Conservation (phyloP, 2,797 vertebrate species). For the Phataginus tricuspis region DNA sequence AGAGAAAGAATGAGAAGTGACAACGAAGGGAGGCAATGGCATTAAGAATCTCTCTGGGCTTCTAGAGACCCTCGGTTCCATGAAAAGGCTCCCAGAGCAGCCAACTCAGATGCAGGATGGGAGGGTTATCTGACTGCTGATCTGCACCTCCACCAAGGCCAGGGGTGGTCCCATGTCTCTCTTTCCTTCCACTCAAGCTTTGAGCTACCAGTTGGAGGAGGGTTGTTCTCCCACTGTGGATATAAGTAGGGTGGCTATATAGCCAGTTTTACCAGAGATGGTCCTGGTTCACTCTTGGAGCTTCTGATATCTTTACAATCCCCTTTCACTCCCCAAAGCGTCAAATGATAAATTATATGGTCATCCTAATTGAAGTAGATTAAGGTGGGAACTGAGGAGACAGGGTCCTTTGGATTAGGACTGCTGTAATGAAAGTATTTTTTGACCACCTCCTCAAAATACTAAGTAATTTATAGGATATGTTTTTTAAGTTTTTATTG, state of each 20-base stretch:
- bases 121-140: neutral
- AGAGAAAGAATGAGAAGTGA: neutral
- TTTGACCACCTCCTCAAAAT: neutral
- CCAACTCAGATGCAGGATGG: accelerated
- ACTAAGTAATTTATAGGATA: neutral
- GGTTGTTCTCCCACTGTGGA: no score
- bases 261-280: neutral
- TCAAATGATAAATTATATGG: neutral
- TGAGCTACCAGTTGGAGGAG: neutral
- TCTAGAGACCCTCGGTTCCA: neutral
- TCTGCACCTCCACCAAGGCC: no score
- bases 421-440: neutral
- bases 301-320: neutral
- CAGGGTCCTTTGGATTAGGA: neutral
- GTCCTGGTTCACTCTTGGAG: neutral
- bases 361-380: neutral
- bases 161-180: neutral
- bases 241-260: neutral
- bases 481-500: neutral
- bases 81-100: neutral
- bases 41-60: neutral
- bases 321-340: neutral
- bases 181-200: neutral
- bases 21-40: neutral
- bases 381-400: neutral